phyloP scores from a whole-genome alignment of 2,113 vertebrate genomes.

The Emydura subglobosa region DNA sequence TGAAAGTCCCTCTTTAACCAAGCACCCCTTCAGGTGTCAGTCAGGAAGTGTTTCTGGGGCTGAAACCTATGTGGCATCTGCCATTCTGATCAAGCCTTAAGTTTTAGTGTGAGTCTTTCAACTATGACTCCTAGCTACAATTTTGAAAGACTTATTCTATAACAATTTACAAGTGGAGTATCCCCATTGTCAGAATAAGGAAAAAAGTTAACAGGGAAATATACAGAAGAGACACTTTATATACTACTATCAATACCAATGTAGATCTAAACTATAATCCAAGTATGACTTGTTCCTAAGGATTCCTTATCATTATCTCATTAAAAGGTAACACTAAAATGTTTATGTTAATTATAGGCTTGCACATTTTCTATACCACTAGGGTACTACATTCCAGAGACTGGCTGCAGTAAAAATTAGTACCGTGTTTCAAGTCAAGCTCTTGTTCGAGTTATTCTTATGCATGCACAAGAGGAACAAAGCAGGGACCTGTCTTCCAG shows the following conservation, averaged over 20 bases:
- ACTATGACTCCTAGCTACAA: not conserved
- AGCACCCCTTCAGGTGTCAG: not conserved
- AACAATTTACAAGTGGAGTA: not conserved
- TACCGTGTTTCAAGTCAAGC: not conserved
- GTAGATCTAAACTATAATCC: not conserved
- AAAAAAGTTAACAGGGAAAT: conserved; percentile 17
- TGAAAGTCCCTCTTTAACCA: not conserved
- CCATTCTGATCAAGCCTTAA: not conserved
- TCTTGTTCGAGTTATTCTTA: not conserved
- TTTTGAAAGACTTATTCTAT: not conserved
- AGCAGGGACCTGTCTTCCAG: not conserved
- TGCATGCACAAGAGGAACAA: not conserved
- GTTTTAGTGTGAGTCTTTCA: not conserved
- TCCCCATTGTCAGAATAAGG: not conserved
- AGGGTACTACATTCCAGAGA: not conserved
- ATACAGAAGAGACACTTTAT: not conserved
- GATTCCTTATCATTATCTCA: not conserved
- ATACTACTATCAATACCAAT: not conserved
- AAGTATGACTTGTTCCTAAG: not conserved
- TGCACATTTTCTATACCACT: not conserved
- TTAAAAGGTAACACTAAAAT: not conserved
- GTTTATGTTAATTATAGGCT: not conserved
- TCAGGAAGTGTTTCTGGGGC: not conserved
- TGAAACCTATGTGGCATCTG: not conserved
- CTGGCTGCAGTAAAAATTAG: not conserved